Evolutionary conservation across 1,140 invertebrate species (phyloP).

Genomic region (Bombus ignitus): DNA sequence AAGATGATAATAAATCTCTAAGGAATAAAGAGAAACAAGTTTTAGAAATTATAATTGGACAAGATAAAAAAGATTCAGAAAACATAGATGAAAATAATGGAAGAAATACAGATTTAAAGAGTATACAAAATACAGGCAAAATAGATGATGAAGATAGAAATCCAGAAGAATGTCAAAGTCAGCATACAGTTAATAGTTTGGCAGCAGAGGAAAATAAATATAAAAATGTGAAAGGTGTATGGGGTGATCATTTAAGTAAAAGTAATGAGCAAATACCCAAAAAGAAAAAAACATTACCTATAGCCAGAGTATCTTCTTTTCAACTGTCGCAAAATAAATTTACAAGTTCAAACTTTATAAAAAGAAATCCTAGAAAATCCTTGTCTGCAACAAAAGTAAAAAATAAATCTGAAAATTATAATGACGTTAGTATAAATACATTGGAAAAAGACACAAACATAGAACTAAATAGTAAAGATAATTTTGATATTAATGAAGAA

Average conservation of each 20-base stretch:
- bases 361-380: slow-evolving; percentile 90
- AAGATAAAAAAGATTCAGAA: slow-evolving; percentile 47
- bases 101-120: slow-evolving; percentile 11
- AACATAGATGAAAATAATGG: slow-evolving; percentile 44
- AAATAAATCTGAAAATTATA: slow-evolving; percentile 56
- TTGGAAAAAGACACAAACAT: background rate
- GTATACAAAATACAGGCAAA: slow-evolving; percentile 25
- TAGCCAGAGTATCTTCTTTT: slow-evolving; percentile 78
- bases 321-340: slow-evolving; percentile 88
- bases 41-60: background rate
- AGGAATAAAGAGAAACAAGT: background rate
- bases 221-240: slow-evolving; percentile 80
- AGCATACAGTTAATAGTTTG: background rate
- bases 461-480: background rate
- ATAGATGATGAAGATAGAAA: slow-evolving; percentile 65
- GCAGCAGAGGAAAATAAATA: slow-evolving; percentile 32
- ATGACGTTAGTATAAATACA: background rate
- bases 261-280: slow-evolving; percentile 67
- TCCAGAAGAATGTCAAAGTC: slow-evolving; percentile 64
- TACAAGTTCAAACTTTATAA: slow-evolving; percentile 86
- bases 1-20: slow-evolving; percentile 1
- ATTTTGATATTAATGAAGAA: slow-evolving; percentile 42
- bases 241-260: slow-evolving; percentile 85
- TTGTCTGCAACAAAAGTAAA: slow-evolving; percentile 76
- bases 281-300: slow-evolving; percentile 70